Evolutionary conservation across 2,888 invertebrate genomes (phyloP).

Genomic region (Desoria tigrina): DNA sequence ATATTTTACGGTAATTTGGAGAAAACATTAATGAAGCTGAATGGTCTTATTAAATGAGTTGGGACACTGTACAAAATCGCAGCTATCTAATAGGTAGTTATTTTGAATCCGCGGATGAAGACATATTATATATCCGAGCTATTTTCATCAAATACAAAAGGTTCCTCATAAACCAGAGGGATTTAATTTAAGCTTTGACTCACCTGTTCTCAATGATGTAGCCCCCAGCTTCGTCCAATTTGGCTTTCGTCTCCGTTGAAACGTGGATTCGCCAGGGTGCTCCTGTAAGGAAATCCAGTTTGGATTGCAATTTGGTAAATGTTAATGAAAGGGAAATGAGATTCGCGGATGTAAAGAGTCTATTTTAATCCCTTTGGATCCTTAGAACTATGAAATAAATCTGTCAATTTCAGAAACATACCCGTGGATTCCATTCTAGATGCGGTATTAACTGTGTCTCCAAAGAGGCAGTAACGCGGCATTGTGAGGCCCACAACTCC

Average conservation of each 20-base stretch:
- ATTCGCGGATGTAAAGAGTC: background rate
- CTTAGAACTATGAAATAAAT: too few relatives aligned
- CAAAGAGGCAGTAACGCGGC: slow-evolving; percentile 89
- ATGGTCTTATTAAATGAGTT: too few relatives aligned
- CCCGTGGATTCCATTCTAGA: slow-evolving; percentile 86
- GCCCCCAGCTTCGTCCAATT: slow-evolving; percentile 75
- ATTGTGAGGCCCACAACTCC: slow-evolving; percentile 74
- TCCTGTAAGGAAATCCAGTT: slow-evolving; percentile 61
- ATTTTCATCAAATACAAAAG: too few relatives aligned
- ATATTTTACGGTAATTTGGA: too few relatives aligned
- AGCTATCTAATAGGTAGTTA: too few relatives aligned
- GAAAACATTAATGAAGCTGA: too few relatives aligned
- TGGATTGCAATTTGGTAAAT: background rate
- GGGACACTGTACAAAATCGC: too few relatives aligned
- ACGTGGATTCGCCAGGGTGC: slow-evolving; percentile 89
- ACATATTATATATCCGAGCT: too few relatives aligned
- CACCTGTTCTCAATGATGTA: slow-evolving; percentile 72
- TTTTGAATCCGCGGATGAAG: too few relatives aligned
- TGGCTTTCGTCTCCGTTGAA: slow-evolving; percentile 78
- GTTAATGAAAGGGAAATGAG: background rate
- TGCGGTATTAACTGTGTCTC: slow-evolving; percentile 87
- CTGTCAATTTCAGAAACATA: slow-evolving; percentile 52
- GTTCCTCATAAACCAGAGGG: too few relatives aligned
- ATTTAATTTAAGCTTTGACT: too few relatives aligned
- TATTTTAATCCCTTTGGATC: too few relatives aligned